These are phyloP conservation scores for Epinotia ramella DNA, from an alignment of 2,888 invertebrate genomes.

Conservation along the genomic window DNA sequence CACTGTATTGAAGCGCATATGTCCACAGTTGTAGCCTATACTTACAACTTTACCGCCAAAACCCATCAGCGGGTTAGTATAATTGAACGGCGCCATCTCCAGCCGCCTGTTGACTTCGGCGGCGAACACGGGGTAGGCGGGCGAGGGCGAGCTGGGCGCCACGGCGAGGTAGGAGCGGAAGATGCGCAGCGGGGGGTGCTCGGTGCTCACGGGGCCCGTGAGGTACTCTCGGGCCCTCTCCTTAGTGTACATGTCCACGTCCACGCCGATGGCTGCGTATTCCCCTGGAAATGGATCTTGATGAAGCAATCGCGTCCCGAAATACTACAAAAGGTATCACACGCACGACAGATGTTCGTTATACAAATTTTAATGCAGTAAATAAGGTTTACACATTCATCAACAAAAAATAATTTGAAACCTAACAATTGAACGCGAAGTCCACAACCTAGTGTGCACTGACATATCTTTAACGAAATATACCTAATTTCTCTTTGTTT, in stretches of 20 bases:
- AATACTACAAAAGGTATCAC: background rate
- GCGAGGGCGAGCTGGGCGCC: conserved; percentile 89
- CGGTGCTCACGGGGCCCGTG: conserved; percentile 89
- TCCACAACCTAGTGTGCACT: no score
- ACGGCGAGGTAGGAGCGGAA: conserved; percentile 94
- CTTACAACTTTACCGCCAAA: conserved; percentile 90
- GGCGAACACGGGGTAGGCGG: conserved; percentile 90
- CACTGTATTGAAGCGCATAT: no score
- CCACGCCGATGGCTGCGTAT: conserved; percentile 97
- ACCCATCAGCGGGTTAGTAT: conserved; percentile 90
- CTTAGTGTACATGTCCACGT: conserved; percentile 94
- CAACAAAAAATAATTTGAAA: no score
- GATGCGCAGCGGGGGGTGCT: conserved; percentile 87
- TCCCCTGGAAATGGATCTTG: conserved; percentile 86
- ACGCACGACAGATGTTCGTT: background rate
- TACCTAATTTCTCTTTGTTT: no score
- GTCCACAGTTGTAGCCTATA: conserved; percentile 30
- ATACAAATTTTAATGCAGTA: background rate
- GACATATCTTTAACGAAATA: no score
- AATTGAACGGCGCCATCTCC: conserved; percentile 94
- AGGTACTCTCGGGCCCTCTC: conserved; percentile 92
- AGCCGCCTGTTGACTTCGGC: conserved; percentile 92
- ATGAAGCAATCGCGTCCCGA: background rate
- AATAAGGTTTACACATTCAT: no score
- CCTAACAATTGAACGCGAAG: no score